These are phyloP conservation scores for Atopsyche davidsoni DNA, from an alignment of 1,140 invertebrate genomes.

Conservation along the genomic window DNA sequence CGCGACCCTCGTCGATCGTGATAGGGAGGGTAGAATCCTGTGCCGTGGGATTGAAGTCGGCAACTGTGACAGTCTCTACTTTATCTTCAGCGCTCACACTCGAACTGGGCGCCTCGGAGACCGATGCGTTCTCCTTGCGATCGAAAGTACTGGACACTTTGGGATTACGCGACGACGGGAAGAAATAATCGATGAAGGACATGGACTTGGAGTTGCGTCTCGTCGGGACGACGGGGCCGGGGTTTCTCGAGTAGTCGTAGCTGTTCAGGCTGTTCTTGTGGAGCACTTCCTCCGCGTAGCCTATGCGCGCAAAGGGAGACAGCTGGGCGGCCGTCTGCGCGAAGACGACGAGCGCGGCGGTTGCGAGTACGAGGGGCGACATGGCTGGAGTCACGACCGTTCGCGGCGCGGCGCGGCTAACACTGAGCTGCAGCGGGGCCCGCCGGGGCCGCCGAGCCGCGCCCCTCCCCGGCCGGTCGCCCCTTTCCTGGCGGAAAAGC, in stretches of 20 bases:
- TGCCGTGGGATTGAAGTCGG: constrained; percentile 16
- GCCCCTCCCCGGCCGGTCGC: constrained; percentile 5
- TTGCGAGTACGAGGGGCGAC: constrained; percentile 36
- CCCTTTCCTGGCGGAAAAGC: constrained; percentile 2
- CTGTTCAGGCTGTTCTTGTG: constrained; percentile 18
- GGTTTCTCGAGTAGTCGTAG: neutral
- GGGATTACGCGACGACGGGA: constrained; percentile 44
- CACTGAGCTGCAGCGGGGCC: constrained; percentile 36
- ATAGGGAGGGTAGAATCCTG: constrained; percentile 21
- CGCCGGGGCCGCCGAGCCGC: constrained; percentile 32
- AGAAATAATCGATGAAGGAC: constrained; percentile 48
- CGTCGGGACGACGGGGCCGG: constrained; percentile 32
- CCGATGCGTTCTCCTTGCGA: constrained; percentile 24
- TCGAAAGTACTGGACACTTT: constrained; percentile 41
- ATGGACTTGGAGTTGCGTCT: constrained; percentile 42
- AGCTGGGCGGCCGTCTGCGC: constrained; percentile 31
- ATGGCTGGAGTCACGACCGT: constrained; percentile 35
- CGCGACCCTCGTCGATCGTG: constrained; percentile 39
- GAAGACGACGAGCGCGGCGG: constrained; percentile 30
- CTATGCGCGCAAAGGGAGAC: constrained; percentile 2
- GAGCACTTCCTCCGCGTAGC: constrained; percentile 22
- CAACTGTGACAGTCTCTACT: constrained; percentile 34
- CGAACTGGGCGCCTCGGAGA: constrained; percentile 27
- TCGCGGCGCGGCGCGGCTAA: constrained; percentile 39
- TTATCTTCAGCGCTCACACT: neutral